Evolutionary conservation across 2,113 vertebrate species (phyloP), one percentile per base, ranked within the genome.

Genomic region (Calidris pugnax): DNA sequence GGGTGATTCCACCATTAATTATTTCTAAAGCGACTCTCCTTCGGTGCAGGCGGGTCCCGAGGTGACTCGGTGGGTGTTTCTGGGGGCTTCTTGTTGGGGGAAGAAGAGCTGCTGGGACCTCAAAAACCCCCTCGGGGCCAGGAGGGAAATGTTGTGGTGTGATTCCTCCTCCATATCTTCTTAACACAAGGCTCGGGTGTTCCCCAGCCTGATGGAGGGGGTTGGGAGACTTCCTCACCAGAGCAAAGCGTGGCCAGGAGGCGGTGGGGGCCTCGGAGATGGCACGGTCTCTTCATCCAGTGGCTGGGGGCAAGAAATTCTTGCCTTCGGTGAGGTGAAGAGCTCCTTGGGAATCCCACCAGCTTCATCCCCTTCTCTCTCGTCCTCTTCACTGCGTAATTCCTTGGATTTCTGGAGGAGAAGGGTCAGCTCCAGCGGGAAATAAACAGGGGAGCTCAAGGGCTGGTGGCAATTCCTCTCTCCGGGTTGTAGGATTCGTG

Each of bases 341-440:
- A 21, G n/a, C 51, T 55, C 47, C 32, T 19, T 4, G 32, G 59
- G 80, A 57, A 63, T 20, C 41, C 66, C 16, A 12, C 17, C 75
- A 21, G 79, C 51, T 39, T 13, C 32, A 24, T 16, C 22, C 51
- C 21, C 35, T 62, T 39, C 75, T 43, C 47, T 32, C 35, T 9
- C 26, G 18, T n/a, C 71, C 37, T 55, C 86, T 51, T 35, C 55
- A 15, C 43, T 1, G 1, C 3, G 7, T 11, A 12, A 11, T 28
- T 28, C 27, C 16, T 4, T 21, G 57, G 17, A 12, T 28, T 73
- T 26, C 67, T 4, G 0, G 53, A 24, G 0, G 0, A 0, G 7
- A 27, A 47, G 22, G 11, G 11, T 27, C 80, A 20, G 33, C 71
- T 82, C 35, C 59, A 27, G 45, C 69, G 7, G 11, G 14, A 8